A percentile compares a stretch with the other conserved stretches of the same genome.
Conservation (phyloP, 2,888 invertebrate species). For the Podotricha telesiphe region DNA sequence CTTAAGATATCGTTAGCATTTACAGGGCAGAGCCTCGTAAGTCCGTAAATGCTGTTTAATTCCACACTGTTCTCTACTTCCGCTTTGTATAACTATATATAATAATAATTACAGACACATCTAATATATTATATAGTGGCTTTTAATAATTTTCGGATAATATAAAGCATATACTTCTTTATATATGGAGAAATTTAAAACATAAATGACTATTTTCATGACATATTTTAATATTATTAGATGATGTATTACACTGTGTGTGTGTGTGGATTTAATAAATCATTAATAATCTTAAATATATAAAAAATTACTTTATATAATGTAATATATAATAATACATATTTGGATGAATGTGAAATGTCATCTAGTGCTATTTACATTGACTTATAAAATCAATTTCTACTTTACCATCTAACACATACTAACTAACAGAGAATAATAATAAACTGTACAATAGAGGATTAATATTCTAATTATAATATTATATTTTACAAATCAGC, state of each 20-base stretch:
- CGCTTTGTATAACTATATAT: not conserved
- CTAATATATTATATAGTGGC: not conserved
- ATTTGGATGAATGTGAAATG: not conserved
- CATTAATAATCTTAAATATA: too few species aligned
- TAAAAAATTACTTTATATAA: too few species aligned
- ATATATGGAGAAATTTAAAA: not conserved
- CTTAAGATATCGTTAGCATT: not conserved
- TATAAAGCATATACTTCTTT: not conserved
- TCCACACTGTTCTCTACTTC: not conserved
- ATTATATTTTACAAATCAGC: not conserved
- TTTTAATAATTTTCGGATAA: not conserved
- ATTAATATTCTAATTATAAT: not conserved
- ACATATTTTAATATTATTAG: too few species aligned
- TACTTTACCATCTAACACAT: not conserved
- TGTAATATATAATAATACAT: not conserved
- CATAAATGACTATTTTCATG: too few species aligned
- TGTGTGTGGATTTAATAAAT: too few species aligned
- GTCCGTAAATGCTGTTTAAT: not conserved
- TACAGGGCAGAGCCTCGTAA: not conserved
- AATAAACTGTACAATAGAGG: conserved; percentile 6
- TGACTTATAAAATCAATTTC: conserved; percentile 13
- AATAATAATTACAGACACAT: not conserved
- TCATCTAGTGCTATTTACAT: conserved; percentile 4
- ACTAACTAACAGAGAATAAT: conserved; percentile 11
- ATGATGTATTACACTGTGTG: too few species aligned